Evolutionary conservation across 1,140 invertebrate species (phyloP).

Genomic region (Tribolium madens): DNA sequence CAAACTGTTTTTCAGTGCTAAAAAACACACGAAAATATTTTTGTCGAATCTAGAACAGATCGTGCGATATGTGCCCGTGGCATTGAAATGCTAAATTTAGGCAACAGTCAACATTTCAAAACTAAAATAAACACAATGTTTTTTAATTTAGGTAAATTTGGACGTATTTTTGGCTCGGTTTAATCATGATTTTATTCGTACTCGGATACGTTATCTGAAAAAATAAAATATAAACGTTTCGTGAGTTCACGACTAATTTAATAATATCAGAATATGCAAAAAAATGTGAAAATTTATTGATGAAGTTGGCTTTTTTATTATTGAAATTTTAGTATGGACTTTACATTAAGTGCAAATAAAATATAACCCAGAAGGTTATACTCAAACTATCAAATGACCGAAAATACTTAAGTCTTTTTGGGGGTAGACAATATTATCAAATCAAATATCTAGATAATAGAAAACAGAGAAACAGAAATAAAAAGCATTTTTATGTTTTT

Average conservation of each 20-base stretch:
- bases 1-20: neutral
- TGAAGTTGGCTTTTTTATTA: too few relatives aligned
- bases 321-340: neutral
- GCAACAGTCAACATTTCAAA: neutral
- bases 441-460: neutral
- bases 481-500: too few relatives aligned
- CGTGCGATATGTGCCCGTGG: neutral
- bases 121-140: too few relatives aligned
- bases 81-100: slow-evolving; percentile 5
- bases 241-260: neutral
- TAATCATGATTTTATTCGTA: too few relatives aligned
- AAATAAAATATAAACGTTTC: neutral
- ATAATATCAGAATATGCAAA: too few relatives aligned
- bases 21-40: neutral
- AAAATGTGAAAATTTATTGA: neutral
- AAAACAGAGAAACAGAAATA: too few relatives aligned
- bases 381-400: neutral
- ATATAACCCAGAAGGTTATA: neutral
- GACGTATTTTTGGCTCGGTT: neutral
- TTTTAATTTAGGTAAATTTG: too few relatives aligned
- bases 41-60: neutral
- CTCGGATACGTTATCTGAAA: neutral
- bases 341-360: neutral
- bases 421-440: neutral
- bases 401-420: neutral